Conservation (phyloP, 2,888 invertebrate species). For the Drosophila mulleri region DNA sequence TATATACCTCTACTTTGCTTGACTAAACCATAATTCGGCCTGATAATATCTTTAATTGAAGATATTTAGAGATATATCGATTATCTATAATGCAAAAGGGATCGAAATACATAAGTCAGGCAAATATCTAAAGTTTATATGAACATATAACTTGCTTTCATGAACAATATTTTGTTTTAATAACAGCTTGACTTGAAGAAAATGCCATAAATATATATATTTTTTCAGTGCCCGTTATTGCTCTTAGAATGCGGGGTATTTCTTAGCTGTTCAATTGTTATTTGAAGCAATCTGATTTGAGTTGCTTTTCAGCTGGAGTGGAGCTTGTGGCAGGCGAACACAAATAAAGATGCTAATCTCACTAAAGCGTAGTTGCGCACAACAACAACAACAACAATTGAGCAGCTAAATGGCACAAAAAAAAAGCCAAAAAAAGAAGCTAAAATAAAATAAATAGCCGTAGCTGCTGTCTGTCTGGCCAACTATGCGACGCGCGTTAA, state of each 20-base stretch:
- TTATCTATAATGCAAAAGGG: not conserved
- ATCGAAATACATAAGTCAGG: no score
- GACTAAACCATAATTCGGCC: not conserved
- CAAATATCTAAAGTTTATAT: no score
- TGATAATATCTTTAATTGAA: not conserved
- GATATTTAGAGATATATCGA: not conserved
- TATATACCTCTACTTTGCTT: no score
- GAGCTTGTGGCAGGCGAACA: slow-evolving; percentile 75
- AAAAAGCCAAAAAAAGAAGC: slow-evolving; percentile 31
- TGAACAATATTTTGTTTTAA: no score
- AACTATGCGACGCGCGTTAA: slow-evolving; percentile 49
- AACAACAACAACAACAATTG: slow-evolving; percentile 47
- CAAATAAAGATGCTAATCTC: slow-evolving; percentile 80
- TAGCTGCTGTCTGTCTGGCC: slow-evolving; percentile 50
- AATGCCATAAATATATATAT: no score
- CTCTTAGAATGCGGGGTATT: slow-evolving; percentile 19
- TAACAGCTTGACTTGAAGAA: no score
- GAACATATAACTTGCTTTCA: no score
- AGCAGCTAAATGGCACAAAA: slow-evolving; percentile 63
- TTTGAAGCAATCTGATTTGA: not conserved
- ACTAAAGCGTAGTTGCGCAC: slow-evolving; percentile 61
- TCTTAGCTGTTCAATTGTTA: not conserved
- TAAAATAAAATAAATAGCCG: slow-evolving; percentile 51
- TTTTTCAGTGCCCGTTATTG: no score
- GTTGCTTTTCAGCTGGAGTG: slow-evolving; percentile 31